phyloP scores from a whole-genome alignment of 2,888 invertebrate genomes.

The Ophion ellenae region DNA sequence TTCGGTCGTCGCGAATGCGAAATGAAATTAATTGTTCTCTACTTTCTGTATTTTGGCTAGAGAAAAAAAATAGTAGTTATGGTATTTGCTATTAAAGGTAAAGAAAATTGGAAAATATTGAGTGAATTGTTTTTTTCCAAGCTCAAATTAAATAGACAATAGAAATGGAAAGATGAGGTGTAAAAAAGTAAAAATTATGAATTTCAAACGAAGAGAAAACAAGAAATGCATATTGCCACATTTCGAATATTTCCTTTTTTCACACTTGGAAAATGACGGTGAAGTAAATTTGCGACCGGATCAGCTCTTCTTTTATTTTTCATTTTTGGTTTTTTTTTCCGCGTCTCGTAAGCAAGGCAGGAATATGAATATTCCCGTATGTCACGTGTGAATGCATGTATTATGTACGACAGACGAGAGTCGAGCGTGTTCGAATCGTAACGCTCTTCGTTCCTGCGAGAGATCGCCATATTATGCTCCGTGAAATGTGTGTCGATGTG shows the following conservation, averaged over 20 bases:
- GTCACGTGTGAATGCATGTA: constrained; percentile 55
- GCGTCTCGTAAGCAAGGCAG: constrained; percentile 12
- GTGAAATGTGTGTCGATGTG: constrained; percentile 43
- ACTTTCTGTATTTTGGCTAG: no score
- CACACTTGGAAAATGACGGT: not conserved
- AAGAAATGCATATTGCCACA: no score
- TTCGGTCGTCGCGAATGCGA: no score
- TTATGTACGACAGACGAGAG: constrained; percentile 63
- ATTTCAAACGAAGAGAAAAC: not conserved
- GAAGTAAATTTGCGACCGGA: constrained; percentile 10
- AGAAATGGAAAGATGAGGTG: not conserved
- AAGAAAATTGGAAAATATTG: not conserved
- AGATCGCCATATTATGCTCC: constrained; percentile 39
- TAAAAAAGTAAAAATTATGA: not conserved
- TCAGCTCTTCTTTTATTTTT: not conserved
- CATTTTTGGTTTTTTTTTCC: constrained; percentile 8
- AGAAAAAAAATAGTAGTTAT: no score
- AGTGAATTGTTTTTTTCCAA: no score
- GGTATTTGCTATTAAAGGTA: not conserved
- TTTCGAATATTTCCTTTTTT: not conserved
- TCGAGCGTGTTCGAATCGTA: constrained; percentile 60
- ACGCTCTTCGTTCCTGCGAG: constrained; percentile 37
- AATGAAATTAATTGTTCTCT: no score
- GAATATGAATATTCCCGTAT: constrained; percentile 17
- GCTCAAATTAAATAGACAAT: no score